Evolutionary conservation across 2,888 invertebrate species (phyloP).

Genomic region (Pseudeuparius sepicola): DNA sequence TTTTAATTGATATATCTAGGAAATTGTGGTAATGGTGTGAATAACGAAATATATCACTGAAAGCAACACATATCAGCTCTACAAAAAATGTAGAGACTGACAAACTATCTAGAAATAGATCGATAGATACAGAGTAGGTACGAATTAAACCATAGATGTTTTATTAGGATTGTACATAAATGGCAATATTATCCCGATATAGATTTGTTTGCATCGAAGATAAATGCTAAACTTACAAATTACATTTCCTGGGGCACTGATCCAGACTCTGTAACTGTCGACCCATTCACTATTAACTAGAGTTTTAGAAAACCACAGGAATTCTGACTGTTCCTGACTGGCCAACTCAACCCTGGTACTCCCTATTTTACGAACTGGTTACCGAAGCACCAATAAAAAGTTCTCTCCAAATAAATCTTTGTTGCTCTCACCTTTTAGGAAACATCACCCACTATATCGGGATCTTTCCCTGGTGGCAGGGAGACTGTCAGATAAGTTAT

Average conservation of each 20-base stretch:
- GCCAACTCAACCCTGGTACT: conserved; percentile 29
- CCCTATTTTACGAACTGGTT: too few species aligned
- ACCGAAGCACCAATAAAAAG: too few species aligned
- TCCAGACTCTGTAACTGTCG: conserved; percentile 21
- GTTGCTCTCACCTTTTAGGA: conserved; percentile 25
- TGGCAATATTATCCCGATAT: conserved; percentile 22
- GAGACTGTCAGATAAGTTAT: conserved; percentile 24
- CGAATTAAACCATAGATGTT: conserved; percentile 7
- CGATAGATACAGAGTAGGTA: conserved; percentile 17
- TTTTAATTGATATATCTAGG: conserved; percentile 9
- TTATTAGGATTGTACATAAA: conserved; percentile 15
- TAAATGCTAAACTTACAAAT: conserved; percentile 25
- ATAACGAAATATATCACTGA: conserved; percentile 22
- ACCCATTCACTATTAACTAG: conserved; percentile 27
- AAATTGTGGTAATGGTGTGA: conserved; percentile 19
- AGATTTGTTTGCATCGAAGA: conserved; percentile 25
- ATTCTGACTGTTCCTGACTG: conserved; percentile 28
- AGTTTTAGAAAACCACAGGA: conserved; percentile 26
- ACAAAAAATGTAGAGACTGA: conserved; percentile 26
- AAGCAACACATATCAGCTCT: conserved; percentile 26
- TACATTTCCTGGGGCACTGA: conserved; percentile 26
- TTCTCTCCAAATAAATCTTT: conserved; percentile 23
- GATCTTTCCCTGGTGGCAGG: conserved; percentile 27
- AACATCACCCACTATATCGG: conserved; percentile 21
- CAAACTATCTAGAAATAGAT: conserved; percentile 19